Base-by-base conservation (phyloP, 2,888 invertebrate genomes). In the Agonopterix arenella region DNA sequence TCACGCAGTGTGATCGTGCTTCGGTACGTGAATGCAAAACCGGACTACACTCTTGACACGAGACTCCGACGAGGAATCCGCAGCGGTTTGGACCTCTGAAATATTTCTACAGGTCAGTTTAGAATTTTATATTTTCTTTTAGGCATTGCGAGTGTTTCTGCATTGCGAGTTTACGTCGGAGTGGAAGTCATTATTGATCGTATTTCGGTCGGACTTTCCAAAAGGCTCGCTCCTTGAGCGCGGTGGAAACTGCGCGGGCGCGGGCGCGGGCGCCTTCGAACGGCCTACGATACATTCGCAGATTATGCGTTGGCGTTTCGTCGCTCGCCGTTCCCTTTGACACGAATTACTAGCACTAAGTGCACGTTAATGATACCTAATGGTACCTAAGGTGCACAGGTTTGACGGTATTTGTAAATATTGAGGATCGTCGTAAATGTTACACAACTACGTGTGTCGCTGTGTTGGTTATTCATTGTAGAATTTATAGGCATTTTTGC, bases 21-120 rank as follows among this genome's bases (percentile, higher is more conserved):
- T 74, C 79, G 80, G 80, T 80, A 84, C 84, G 83, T 88, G 85
- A 82, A 84, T 86, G 80, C 84, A 76, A 84, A 86, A 83, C 83
- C 86, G 88, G 85, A 85, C 83, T 80, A 70, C 77, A 80, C 78
- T 80, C 78, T 78, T 78, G 66, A 74, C 73, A 80, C 76, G 64
- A 78, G 73, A 76, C 70, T 72, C 57, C 73, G 63, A 63, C 65
- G 61, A 73, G 75, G 77, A 77, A 78, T 73, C 80, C 72, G 60
- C 70, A 62, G 58, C 73, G 63, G 59, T 57, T 68, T 64, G 73
- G 74, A 76, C 64, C 63, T 80, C 73, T 72, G 64, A 62, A 65
- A 61, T 70, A 67, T 76, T 73, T 64, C 61, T 67, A 68, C 69
- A 78, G 85, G 88, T 88, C 59, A 84, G 85, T 76, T 47, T 52